Conservation (phyloP, 2,113 vertebrate species). For the Chaetodon trifascialis region DNA sequence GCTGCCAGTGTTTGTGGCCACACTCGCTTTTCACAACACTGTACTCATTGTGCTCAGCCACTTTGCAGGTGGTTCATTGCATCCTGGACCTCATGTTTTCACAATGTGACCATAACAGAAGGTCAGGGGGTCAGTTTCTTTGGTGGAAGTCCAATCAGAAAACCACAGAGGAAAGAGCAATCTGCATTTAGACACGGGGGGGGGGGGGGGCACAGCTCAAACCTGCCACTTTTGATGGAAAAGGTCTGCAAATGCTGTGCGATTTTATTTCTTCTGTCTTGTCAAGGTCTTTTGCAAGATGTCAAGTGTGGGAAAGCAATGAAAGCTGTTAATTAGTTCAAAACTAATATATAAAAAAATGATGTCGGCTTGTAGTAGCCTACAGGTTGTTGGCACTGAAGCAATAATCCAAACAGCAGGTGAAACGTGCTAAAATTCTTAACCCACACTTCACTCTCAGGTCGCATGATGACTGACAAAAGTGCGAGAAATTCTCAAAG, state of each 20-base stretch:
- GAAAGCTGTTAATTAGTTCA: constrained; percentile 39
- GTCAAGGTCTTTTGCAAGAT: background rate
- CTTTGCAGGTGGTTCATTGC: constrained; percentile 67
- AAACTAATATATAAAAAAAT: background rate
- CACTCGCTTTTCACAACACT: constrained; percentile 14
- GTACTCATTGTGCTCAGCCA: constrained; percentile 29
- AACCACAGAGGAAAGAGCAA: constrained; percentile 56
- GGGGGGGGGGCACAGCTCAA: background rate
- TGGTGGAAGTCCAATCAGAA: constrained; percentile 67
- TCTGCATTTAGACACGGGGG: constrained; percentile 32
- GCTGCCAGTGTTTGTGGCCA: constrained; percentile 22
- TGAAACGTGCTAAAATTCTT: constrained; percentile 15
- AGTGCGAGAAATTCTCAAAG: constrained; percentile 11
- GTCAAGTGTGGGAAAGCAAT: constrained; percentile 38
- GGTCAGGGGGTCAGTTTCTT: constrained; percentile 39
- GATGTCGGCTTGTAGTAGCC: background rate
- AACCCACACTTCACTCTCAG: background rate
- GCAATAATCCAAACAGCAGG: constrained; percentile 40
- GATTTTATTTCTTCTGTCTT: too few species aligned
- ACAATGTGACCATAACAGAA: constrained; percentile 51
- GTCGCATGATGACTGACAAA: background rate
- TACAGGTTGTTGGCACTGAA: background rate
- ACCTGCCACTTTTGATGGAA: constrained; percentile 36
- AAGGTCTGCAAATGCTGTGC: constrained; percentile 6
- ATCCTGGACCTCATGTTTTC: constrained; percentile 56